Evolutionary conservation across 2,888 invertebrate species (phyloP), one percentile per base, ranked within the genome.

Genomic region (Leptothorax acervorum): DNA sequence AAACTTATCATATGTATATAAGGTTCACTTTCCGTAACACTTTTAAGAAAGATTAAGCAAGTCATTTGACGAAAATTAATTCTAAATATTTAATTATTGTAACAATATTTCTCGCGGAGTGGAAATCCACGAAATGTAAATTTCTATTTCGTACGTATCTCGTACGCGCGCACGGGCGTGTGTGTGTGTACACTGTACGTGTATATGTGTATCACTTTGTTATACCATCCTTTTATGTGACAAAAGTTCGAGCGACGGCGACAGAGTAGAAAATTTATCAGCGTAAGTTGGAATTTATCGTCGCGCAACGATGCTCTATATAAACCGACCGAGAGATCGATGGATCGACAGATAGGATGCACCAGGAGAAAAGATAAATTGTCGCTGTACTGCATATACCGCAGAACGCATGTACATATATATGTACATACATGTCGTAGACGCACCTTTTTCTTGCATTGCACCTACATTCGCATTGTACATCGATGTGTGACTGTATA

Each of bases 281-380:
- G 63, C 70, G 71, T 48, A 53, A 81, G 79, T 83, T 74, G 73
- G 62, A 51, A 76, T 51, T 84, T 81, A 81, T 84, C 79, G 70
- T 68, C 70, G 57, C 39, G 63, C 84, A 65, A 70, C 48, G 66
- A 45, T 60, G 62, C n/a, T 28, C 70, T 62, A 63, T 68, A 79
- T 73, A 79, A 71, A 79, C 71, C 12, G 65, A 48, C 11, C 51
- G 45, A 42, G 60, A 83, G 83, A 73, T 81, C 76, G 55, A 28
- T 57, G 85, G 62, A 60, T 63, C 76, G 82, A 85, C 73, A 70
- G 74, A 63, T 39, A 78, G 55, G 55, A 79, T 66, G 39, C 48
- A n/a, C 65, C 35, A 45, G 15, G 63, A 70, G 51, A 35, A 68
- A 82, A 85, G 86, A 89, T 86, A 85, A 87, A 86, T 82, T 68